Percentiles rank a stretch among this genome's conserved stretches.
Evolutionary conservation across 2,888 invertebrate genomes (phyloP).

Genomic region (Clepsis dumicolana): DNA sequence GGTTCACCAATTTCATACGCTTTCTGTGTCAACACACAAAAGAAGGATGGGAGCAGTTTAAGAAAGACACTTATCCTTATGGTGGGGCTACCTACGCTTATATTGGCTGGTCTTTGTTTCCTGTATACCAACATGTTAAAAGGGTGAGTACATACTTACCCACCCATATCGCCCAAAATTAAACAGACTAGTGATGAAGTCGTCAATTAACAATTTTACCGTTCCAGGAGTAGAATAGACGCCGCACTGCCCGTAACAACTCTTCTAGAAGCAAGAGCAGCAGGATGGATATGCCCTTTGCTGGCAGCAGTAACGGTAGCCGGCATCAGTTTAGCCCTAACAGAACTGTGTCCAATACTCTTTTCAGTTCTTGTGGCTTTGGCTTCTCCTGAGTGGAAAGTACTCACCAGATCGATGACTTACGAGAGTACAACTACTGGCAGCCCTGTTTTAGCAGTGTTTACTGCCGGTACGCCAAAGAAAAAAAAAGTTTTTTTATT

Average conservation of each 20-base stretch:
- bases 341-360: conserved; percentile 86
- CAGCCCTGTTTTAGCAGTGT: conserved; percentile 88
- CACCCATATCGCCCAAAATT: not conserved
- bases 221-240: conserved; percentile 81
- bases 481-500: not conserved
- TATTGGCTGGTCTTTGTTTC: conserved; percentile 74
- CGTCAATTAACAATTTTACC: not conserved
- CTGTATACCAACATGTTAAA: conserved; percentile 80
- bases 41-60: conserved; percentile 66
- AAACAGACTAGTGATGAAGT: not conserved
- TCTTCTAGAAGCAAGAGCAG: conserved; percentile 86
- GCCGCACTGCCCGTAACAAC: conserved; percentile 87
- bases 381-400: conserved; percentile 87
- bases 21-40: conserved; percentile 69
- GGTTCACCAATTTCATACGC: conserved; percentile 80
- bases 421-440: conserved; percentile 87
- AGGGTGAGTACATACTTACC: conserved; percentile 65
- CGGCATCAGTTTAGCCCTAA: conserved; percentile 87
- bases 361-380: conserved; percentile 84
- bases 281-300: conserved; percentile 87
- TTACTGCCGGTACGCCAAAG: conserved; percentile 82
- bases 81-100: conserved; percentile 70
- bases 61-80: conserved; percentile 71
- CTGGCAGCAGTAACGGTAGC: conserved; percentile 87
- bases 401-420: conserved; percentile 87